phyloP scores from a whole-genome alignment of 2,113 vertebrate species.

The Bufo gargarizans region DNA sequence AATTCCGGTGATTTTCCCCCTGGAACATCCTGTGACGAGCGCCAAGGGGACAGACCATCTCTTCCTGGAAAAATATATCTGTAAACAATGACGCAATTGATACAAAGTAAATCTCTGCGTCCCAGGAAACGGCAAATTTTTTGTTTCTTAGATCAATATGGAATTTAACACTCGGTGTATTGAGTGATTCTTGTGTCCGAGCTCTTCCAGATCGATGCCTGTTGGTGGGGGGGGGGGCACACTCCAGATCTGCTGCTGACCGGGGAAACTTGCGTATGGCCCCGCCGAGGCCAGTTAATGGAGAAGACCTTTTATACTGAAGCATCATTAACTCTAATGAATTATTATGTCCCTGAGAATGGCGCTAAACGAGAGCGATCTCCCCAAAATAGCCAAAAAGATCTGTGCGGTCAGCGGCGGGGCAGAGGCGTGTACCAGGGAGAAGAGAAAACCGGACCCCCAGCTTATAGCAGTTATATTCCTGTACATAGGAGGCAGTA shows the following conservation, averaged over 20 bases:
- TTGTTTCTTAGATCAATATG: background rate
- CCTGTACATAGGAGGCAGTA: background rate
- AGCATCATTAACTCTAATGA: constrained; percentile 34
- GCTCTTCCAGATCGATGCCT: background rate
- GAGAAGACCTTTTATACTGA: constrained; percentile 8
- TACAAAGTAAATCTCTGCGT: no score
- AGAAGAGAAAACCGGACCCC: background rate
- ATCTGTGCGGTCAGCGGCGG: background rate
- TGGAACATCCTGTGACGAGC: background rate
- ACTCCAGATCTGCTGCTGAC: background rate
- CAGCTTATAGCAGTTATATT: background rate
- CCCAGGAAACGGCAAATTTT: background rate
- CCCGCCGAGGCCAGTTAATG: constrained; percentile 9
- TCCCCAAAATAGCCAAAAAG: background rate
- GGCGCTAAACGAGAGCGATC: background rate
- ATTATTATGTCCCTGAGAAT: background rate
- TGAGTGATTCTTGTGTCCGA: background rate
- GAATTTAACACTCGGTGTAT: background rate
- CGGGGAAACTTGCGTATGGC: background rate
- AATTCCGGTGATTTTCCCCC: background rate
- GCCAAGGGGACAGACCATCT: background rate
- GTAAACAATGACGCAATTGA: background rate
- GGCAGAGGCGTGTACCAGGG: background rate
- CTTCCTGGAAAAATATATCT: background rate
- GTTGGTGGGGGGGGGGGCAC: background rate